Evolutionary conservation across 2,888 invertebrate genomes (phyloP).

Genomic region (Herminia tarsipennalis): DNA sequence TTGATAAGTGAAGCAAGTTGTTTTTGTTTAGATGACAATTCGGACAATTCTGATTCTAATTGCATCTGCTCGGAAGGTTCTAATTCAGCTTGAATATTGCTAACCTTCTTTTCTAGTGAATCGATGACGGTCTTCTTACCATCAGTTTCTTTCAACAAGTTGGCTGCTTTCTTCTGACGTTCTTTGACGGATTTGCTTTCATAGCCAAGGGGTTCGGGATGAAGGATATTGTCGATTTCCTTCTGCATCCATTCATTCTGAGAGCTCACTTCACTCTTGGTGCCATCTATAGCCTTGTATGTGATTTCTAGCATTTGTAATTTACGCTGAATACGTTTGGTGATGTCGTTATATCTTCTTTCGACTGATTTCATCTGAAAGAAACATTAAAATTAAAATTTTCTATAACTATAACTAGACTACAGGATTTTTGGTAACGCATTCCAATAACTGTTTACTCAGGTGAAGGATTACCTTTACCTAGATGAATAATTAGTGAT

Average conservation of each 20-base stretch:
- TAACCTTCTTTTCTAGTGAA: constrained; percentile 92
- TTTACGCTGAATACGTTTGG: constrained; percentile 94
- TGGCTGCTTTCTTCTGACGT: constrained; percentile 89
- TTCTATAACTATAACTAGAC: too few species aligned
- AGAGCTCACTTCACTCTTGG: constrained; percentile 91
- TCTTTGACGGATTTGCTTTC: constrained; percentile 92
- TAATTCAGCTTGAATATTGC: constrained; percentile 93
- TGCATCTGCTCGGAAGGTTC: constrained; percentile 94
- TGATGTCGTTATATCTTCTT: constrained; percentile 92
- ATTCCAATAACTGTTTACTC: too few species aligned
- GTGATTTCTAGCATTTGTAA: constrained; percentile 93
- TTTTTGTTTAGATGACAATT: constrained; percentile 90
- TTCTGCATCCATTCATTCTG: constrained; percentile 92
- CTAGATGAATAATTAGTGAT: neutral
- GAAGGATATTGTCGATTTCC: constrained; percentile 88
- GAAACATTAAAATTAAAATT: constrained; percentile 2
- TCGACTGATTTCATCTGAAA: constrained; percentile 92
- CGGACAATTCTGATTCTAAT: constrained; percentile 90
- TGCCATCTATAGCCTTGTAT: constrained; percentile 92
- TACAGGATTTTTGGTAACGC: too few species aligned
- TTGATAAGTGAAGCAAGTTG: constrained; percentile 89
- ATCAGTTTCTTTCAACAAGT: constrained; percentile 93
- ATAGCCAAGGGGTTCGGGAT: constrained; percentile 89
- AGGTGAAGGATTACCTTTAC: too few species aligned
- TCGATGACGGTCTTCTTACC: constrained; percentile 93